These are phyloP conservation scores for Felis catus DNA, from an alignment of 2,113 vertebrate genomes.

Conservation along the genomic window DNA sequence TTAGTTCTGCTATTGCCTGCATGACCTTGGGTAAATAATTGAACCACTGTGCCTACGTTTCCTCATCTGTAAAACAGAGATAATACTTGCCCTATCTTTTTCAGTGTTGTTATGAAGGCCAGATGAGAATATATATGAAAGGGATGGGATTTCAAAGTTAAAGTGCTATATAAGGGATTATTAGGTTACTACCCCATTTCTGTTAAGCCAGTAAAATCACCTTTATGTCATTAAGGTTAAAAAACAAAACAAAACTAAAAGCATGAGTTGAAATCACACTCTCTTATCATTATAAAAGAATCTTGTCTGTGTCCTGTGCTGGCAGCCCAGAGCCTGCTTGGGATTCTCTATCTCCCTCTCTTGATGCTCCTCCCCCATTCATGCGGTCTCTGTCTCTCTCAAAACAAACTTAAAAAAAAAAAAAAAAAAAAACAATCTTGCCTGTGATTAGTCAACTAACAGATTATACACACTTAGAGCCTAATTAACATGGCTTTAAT, in stretches of 20 bases:
- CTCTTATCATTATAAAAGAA: background rate
- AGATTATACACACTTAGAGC: background rate
- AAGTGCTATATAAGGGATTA: background rate
- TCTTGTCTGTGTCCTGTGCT: background rate
- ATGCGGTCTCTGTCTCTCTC: too few species aligned
- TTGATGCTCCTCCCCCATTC: too few species aligned
- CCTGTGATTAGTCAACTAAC: background rate
- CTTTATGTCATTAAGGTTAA: background rate
- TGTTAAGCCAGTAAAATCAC: background rate
- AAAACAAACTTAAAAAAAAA: too few species aligned
- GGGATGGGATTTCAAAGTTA: slow-evolving; percentile 13
- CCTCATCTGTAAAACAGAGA: background rate
- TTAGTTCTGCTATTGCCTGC: background rate
- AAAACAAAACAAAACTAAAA: background rate
- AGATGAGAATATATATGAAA: slow-evolving; percentile 13
- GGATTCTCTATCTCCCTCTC: too few species aligned
- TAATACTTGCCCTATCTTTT: background rate
- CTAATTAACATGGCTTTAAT: slow-evolving; percentile 11
- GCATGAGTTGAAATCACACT: background rate
- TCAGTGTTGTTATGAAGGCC: background rate
- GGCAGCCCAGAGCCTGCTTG: too few species aligned
- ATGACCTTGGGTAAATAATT: background rate
- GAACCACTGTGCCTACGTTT: background rate
- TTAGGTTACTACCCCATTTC: background rate
- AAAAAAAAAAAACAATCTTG: background rate